phyloP scores from a whole-genome alignment of 2,797 vertebrate genomes.

The Tarsius wallacei region DNA sequence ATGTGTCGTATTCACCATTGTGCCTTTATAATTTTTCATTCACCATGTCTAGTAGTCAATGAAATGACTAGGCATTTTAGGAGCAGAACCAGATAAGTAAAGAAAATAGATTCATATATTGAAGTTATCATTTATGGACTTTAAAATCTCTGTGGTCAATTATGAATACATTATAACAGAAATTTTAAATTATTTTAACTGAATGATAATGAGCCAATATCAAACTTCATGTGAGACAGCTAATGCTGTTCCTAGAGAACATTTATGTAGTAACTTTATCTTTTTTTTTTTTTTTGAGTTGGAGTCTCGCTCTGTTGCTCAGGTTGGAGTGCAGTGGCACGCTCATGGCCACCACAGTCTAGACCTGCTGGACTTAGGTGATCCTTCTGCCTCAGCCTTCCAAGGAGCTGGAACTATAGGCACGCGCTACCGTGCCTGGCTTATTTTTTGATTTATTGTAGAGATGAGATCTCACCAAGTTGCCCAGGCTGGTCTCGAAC shows the following conservation, averaged over 20 bases:
- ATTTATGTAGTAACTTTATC: neutral
- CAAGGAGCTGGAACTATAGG: too few relatives aligned
- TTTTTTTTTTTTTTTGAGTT: too few relatives aligned
- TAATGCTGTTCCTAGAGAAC: neutral
- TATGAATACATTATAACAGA: neutral
- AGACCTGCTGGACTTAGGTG: too few relatives aligned
- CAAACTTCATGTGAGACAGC: neutral
- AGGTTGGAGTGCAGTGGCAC: too few relatives aligned
- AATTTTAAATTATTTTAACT: conserved; percentile 15
- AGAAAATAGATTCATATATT: neutral
- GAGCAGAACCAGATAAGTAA: neutral
- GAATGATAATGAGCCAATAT: neutral
- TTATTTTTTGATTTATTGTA: too few relatives aligned
- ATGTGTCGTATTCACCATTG: neutral
- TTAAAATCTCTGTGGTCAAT: neutral
- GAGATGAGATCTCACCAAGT: too few relatives aligned
- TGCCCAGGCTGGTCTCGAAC: too few relatives aligned
- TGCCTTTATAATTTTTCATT: neutral
- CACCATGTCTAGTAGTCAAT: neutral
- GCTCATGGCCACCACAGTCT: too few relatives aligned
- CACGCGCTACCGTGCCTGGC: too few relatives aligned
- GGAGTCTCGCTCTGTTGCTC: too few relatives aligned
- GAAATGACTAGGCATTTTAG: neutral
- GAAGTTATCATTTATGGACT: neutral
- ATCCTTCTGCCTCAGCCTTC: too few relatives aligned